Conservation (phyloP, 2,888 invertebrate species). For the Drymonia ruficornis region DNA sequence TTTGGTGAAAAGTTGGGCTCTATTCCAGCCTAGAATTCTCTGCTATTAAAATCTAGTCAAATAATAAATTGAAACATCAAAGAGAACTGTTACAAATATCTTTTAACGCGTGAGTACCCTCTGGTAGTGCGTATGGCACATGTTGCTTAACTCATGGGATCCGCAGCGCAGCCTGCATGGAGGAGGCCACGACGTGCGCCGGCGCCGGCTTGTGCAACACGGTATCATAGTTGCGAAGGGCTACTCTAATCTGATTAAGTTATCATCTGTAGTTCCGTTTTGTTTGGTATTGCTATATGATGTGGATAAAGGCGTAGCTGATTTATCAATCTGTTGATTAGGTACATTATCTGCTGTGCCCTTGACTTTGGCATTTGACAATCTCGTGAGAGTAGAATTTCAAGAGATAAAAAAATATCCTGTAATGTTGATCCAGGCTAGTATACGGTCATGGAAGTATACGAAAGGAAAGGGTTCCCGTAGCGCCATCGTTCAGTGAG, state of each 20-base stretch:
- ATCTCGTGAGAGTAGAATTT: no score
- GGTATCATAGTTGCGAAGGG: conserved; percentile 53
- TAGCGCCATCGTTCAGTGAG: no score
- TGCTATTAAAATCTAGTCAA: conserved; percentile 2
- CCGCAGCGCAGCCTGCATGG: conserved; percentile 48
- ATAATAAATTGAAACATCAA: conserved; percentile 21
- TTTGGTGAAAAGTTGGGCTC: no score
- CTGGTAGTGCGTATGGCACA: conserved; percentile 36
- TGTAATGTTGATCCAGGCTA: no score
- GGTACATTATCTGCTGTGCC: no score
- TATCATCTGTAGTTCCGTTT: conserved; percentile 42
- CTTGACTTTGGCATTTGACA: no score
- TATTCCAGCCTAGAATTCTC: background rate
- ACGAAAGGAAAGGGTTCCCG: no score
- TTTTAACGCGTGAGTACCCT: conserved; percentile 51
- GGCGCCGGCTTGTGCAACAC: conserved; percentile 47
- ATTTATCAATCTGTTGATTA: no score
- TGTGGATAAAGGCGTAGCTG: background rate
- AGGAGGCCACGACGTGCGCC: conserved; percentile 42
- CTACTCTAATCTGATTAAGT: conserved; percentile 43
- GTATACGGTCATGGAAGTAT: no score
- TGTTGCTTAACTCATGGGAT: conserved; percentile 45
- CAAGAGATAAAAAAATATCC: no score
- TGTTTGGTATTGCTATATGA: conserved; percentile 6
- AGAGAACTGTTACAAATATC: conserved; percentile 35